Percentiles rank a stretch among this genome's conserved stretches.
phyloP scores from a whole-genome alignment of 1,140 invertebrate genomes.

The Macrostomum lignano region DNA sequence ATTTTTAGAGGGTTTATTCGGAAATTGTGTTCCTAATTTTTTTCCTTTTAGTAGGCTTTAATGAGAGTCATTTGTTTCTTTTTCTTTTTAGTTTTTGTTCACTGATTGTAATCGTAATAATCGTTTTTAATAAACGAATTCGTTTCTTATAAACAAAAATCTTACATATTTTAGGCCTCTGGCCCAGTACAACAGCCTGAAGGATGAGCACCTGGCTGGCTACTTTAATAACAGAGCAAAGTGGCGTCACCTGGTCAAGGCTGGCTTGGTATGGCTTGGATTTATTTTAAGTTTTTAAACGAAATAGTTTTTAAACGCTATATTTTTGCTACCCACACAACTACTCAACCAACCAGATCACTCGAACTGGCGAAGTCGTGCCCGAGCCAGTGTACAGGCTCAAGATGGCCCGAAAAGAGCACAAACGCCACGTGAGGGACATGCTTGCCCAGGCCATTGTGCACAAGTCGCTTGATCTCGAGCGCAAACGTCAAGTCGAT shows the following conservation, averaged over 20 bases:
- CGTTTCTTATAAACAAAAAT: too few relatives aligned
- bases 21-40: too few relatives aligned
- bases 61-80: too few relatives aligned
- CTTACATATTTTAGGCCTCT: too few relatives aligned
- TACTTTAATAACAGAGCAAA: slow-evolving; percentile 20
- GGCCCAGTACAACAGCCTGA: slow-evolving; percentile 22
- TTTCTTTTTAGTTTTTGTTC: too few relatives aligned
- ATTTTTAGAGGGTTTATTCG: too few relatives aligned
- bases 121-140: too few relatives aligned
- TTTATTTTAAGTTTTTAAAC: neutral
- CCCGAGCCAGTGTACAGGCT: slow-evolving; percentile 20
- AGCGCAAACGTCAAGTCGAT: slow-evolving; percentile 17
- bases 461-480: slow-evolving; percentile 23
- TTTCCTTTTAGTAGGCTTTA: too few relatives aligned
- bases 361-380: slow-evolving; percentile 15
- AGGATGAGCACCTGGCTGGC: slow-evolving; percentile 18
- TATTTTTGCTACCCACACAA: neutral
- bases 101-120: too few relatives aligned
- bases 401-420: slow-evolving; percentile 20
- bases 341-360: slow-evolving; percentile 11
- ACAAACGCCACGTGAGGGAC: slow-evolving; percentile 22
- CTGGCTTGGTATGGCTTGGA: slow-evolving; percentile 17
- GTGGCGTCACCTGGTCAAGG: slow-evolving; percentile 15
- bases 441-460: slow-evolving; percentile 24
- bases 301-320: neutral